A percentile compares a stretch with the other conserved stretches of the same genome.
Evolutionary conservation across 92 coral and sea anemone genomes (phyloP).

Genomic region (Palythoa grandiflora): DNA sequence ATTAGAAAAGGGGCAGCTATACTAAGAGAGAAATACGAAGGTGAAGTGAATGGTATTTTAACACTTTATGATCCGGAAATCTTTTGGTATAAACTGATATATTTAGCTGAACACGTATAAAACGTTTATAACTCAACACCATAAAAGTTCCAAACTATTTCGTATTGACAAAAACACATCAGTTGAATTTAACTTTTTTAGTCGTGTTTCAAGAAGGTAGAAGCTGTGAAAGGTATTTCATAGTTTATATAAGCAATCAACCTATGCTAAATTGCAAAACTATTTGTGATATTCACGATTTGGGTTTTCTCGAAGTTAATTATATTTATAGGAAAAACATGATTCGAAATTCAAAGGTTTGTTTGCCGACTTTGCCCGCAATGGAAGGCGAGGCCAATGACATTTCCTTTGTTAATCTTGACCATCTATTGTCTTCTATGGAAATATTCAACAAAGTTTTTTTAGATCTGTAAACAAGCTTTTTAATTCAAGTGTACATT

Average conservation of each 20-base stretch:
- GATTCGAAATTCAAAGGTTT: conserved; percentile 4
- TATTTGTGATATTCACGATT: background rate
- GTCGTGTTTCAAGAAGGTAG: background rate
- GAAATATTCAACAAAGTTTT: conserved; percentile 9
- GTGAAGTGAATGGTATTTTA: too few species aligned
- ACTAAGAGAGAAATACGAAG: too few species aligned
- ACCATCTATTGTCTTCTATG: conserved; percentile 5
- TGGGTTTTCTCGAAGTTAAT: conserved; percentile 1
- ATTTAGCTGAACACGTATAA: too few species aligned
- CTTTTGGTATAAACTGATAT: too few species aligned
- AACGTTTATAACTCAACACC: too few species aligned
- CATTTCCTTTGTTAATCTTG: conserved; percentile 6
- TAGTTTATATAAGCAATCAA: background rate
- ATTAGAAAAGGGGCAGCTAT: too few species aligned
- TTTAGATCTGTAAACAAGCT: conserved; percentile 16
- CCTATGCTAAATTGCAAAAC: background rate
- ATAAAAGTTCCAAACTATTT: too few species aligned
- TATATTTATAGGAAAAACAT: background rate
- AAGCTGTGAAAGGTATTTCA: background rate
- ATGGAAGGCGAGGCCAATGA: conserved; percentile 11
- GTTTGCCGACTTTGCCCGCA: background rate
- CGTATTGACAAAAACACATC: too few species aligned
- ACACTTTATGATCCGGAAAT: too few species aligned
- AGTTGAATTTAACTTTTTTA: too few species aligned
- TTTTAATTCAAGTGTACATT: background rate